Evolutionary conservation across 2,888 invertebrate species (phyloP), one percentile per base, ranked within the genome.

Genomic region (Pemphredon lugubris): DNA sequence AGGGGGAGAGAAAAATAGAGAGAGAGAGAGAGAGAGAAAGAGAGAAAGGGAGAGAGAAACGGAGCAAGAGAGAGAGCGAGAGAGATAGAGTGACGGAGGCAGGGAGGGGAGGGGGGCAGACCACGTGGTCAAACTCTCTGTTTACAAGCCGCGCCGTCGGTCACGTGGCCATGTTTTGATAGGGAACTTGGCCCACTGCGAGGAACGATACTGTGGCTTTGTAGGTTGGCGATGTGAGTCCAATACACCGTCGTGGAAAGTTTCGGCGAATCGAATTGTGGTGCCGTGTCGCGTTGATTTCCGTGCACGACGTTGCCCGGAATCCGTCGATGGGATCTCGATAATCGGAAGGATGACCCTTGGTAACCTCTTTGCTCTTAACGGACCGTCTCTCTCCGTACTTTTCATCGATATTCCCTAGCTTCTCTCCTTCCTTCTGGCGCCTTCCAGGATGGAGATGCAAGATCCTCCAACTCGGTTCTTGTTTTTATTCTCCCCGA

Each of bases 161-260:
- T 88, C 88, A 88, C 88, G 88, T 88, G 88, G 86, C 81, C 81
- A 84, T 86, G 84, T 85, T 85, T 84, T 86, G 82, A 85, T 83
- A 82, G 81, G 73, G 79, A 77, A 76, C 69, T 82, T 79, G 79
- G 75, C 75, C 81, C 81, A 75, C 65, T 40, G 55, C 50, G 68
- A 64, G 50, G 21, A 47, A 54, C 58, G 58, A 16, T 65, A 57
- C 64, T 60, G 45, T 26, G 72, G 20, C 42, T 60, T 40, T 13
- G 64, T 44, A 20, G 54, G 32, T 47, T 26, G 61, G 54, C 54
- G 64, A 13, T 14, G 18, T 21, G 23, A 16, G 13, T 11, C 26
- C 6, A 2, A n/a, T 2, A 32, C 34, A 45, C 6, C 34, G 20
- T 50, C 54, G 47, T 20, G 30, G 48, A 26, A 51, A 26, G 40